These are phyloP conservation scores for Brachypteracias leptosomus DNA, from an alignment of 2,113 vertebrate genomes.

Conservation along the genomic window DNA sequence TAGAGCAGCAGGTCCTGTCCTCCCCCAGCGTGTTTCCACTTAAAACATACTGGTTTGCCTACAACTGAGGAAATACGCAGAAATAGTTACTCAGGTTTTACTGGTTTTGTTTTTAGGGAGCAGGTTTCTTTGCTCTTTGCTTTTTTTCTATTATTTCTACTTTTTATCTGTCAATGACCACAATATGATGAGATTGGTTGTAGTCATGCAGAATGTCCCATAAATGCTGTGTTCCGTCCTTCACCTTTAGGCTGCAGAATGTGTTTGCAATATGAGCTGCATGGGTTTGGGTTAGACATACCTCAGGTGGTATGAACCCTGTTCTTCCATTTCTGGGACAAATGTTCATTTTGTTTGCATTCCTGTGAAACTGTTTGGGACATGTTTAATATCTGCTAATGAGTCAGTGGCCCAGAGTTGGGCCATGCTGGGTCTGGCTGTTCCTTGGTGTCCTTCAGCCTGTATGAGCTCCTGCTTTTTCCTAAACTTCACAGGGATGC, in stretches of 20 bases:
- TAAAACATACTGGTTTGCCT: background rate
- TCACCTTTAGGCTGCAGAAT: background rate
- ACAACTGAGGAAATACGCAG: background rate
- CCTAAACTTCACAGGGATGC: background rate
- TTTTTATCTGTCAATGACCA: background rate
- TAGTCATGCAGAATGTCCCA: background rate
- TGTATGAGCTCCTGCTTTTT: background rate
- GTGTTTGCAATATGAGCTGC: background rate
- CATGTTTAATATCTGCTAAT: background rate
- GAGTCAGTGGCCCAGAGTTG: rapidly evolving
- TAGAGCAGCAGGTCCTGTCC: background rate
- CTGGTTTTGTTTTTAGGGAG: background rate
- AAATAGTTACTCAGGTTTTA: background rate
- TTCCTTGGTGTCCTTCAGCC: background rate
- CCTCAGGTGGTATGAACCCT: background rate
- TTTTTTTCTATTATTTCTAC: rapidly evolving
- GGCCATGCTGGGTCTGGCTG: background rate
- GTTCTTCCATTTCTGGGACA: background rate
- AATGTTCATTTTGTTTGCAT: background rate
- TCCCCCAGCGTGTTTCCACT: background rate
- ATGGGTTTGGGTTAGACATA: background rate
- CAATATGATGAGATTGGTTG: background rate
- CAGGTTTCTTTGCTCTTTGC: background rate
- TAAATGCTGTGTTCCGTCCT: background rate
- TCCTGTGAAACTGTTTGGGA: background rate